Evolutionary conservation across 2,797 vertebrate species (phyloP).

Genomic region (Enteromius afrohamiltoni): DNA sequence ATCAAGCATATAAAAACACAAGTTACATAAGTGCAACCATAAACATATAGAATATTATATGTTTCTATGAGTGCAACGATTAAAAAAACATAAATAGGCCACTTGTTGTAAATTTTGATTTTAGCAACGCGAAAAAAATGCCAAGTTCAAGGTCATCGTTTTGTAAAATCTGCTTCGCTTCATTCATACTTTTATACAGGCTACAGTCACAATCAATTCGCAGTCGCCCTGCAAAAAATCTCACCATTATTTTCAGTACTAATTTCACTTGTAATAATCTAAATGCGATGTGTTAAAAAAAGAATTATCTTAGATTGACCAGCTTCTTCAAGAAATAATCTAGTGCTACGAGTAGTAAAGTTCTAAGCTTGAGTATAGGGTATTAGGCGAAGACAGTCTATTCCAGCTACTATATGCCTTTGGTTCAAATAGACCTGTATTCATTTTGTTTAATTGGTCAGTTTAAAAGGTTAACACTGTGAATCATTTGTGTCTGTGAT

Average conservation of each 20-base stretch:
- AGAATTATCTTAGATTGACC: neutral
- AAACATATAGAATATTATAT: no score
- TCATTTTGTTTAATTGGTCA: conserved; percentile 44
- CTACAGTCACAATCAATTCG: neutral
- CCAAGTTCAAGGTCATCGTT: neutral
- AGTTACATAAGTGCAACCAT: no score
- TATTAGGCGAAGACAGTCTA: neutral
- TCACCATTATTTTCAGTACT: neutral
- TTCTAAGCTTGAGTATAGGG: neutral
- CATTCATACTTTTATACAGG: neutral
- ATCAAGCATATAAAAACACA: no score
- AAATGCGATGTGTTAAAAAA: no score
- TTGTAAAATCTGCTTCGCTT: neutral
- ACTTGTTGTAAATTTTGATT: neutral
- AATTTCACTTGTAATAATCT: neutral
- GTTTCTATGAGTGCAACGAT: neutral
- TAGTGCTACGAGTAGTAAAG: neutral
- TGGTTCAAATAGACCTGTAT: neutral
- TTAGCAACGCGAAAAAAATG: neutral
- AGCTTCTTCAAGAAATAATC: neutral
- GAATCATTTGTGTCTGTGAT: conserved; percentile 31
- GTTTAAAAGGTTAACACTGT: conserved; percentile 54
- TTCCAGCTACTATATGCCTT: neutral
- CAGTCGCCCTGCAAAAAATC: neutral
- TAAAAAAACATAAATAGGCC: neutral